A percentile compares a stretch with the other conserved stretches of the same genome.
Evolutionary conservation across 2,888 invertebrate genomes (phyloP).

Genomic region (Ichneumoninae sp.): DNA sequence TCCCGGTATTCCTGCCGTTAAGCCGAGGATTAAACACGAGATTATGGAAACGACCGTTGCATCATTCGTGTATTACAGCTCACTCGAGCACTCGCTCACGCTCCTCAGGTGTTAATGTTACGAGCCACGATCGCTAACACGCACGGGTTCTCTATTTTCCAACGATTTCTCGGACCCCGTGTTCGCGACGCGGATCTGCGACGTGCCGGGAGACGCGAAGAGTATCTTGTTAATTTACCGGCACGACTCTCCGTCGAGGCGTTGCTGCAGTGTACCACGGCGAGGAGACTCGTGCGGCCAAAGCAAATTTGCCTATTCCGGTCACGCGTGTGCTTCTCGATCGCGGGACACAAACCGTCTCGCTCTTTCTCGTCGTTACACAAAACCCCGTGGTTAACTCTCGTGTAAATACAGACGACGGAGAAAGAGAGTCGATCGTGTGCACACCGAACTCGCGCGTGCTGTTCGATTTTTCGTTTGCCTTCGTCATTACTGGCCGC

Average conservation of each 20-base stretch:
- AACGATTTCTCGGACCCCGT: constrained; percentile 34
- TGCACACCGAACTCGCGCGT: constrained; percentile 55
- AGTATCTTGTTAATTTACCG: constrained; percentile 75
- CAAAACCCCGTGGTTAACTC: constrained; percentile 29
- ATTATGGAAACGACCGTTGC: constrained; percentile 49
- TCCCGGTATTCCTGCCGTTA: constrained; percentile 24
- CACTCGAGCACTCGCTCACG: constrained; percentile 30
- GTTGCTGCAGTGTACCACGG: constrained; percentile 33
- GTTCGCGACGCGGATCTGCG: constrained; percentile 2
- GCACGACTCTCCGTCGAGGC: constrained; percentile 64
- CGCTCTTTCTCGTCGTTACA: constrained; percentile 38
- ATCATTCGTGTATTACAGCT: not conserved
- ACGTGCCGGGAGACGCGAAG: constrained; percentile 41
- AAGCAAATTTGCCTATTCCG: constrained; percentile 76
- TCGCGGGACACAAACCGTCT: constrained; percentile 63
- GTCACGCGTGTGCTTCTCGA: constrained; percentile 75
- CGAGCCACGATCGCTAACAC: constrained; percentile 27
- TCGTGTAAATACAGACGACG: constrained; percentile 4
- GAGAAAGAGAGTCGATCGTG: constrained; percentile 15
- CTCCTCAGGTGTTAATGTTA: constrained; percentile 32
- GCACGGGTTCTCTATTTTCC: constrained; percentile 47
- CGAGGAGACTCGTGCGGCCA: constrained; percentile 65
- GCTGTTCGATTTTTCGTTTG: constrained; percentile 69
- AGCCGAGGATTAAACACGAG: constrained; percentile 39
- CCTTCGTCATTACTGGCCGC: constrained; percentile 75